phyloP scores from a whole-genome alignment of 2,113 vertebrate genomes.

The Varanus komodoensis region DNA sequence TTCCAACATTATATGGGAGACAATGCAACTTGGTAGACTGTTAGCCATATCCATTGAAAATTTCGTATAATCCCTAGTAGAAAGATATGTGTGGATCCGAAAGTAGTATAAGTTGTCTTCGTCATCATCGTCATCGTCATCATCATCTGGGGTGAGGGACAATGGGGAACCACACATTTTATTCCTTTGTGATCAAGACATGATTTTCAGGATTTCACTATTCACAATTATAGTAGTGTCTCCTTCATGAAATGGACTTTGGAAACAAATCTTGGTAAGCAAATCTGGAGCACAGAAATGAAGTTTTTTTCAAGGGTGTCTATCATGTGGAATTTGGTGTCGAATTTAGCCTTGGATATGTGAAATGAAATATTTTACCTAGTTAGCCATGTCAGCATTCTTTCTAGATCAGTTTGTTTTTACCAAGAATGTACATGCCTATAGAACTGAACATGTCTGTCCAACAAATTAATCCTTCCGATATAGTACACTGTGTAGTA shows the following conservation, averaged over 20 bases:
- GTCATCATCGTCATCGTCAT: background rate
- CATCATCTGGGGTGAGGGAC: too few species aligned
- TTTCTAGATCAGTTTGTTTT: background rate
- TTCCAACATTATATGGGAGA: conserved; percentile 51
- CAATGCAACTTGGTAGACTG: conserved; percentile 35
- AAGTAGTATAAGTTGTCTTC: background rate
- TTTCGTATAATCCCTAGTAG: background rate
- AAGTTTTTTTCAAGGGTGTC: background rate
- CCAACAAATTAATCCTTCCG: background rate
- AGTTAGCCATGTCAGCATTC: background rate
- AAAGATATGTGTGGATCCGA: background rate
- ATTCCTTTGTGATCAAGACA: background rate
- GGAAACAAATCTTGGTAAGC: background rate
- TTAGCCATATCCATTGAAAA: conserved; percentile 20
- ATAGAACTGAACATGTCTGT: background rate
- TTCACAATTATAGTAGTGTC: background rate
- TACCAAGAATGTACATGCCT: background rate
- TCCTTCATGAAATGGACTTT: background rate
- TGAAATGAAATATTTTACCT: background rate
- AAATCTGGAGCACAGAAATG: background rate
- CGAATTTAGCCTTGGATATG: background rate
- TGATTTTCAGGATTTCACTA: background rate
- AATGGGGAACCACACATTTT: background rate
- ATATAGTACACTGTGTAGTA: background rate
- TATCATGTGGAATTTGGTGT: background rate